Evolutionary conservation across 1,140 invertebrate species (phyloP), one percentile per base, ranked within the genome.

Genomic region (Calliopsis andreniformis): DNA sequence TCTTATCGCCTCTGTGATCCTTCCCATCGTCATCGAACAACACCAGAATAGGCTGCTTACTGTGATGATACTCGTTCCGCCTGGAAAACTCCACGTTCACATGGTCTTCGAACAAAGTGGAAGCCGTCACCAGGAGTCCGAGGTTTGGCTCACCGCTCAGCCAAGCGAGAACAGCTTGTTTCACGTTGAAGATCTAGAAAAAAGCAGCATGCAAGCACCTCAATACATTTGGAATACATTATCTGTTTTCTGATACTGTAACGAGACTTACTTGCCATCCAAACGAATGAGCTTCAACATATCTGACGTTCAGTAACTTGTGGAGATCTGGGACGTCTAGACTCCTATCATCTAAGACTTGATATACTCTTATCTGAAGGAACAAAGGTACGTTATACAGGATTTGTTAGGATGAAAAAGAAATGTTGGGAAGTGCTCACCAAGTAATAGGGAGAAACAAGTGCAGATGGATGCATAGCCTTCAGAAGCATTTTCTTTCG

Each of bases 191-290:
- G 20, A 91, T 79, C 89, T 90, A 61, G n/a, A 7, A 3, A 67
- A 30, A 59, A 30, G 10, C 30, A n/a, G 18, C 6, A 47, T 12
- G n/a, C n/a, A n/a, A n/a, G n/a, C n/a, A 16, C 10, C 6, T 45
- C 16, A 5, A n/a, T 20, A 28, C 28, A 63, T 78, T 16, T 90
- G n/a, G 10, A 20, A 64, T 16, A 28, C n/a, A n/a, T n/a, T n/a
- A n/a, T n/a, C n/a, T n/a, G n/a, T n/a, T n/a, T n/a, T n/a, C n/a
- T n/a, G n/a, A n/a, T n/a, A n/a, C n/a, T n/a, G n/a, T n/a, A n/a
- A n/a, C n/a, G n/a, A n/a, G n/a, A n/a, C 80, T 90, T 89, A 94
- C 93, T 85, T 94, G 90, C 94, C 94, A 95, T 18, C 94, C 94
- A 30, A 91, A 92, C 16, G 89, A 90, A 67, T 93, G 90, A 16